phyloP scores from a whole-genome alignment of 2,888 invertebrate species.

The Lysandra coridon region DNA sequence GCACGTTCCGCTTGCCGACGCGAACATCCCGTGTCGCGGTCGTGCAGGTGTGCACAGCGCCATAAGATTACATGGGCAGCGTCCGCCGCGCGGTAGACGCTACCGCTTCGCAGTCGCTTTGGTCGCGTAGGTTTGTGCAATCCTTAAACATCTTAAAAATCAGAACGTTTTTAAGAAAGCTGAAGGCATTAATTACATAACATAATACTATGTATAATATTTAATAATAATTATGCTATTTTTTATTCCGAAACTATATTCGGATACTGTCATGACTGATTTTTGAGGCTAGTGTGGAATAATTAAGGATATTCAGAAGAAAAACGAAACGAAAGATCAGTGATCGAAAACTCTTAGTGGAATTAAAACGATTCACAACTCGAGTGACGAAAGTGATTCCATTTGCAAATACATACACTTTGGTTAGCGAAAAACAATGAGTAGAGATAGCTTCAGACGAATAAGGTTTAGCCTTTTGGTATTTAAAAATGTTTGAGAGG shows the following conservation, averaged over 20 bases:
- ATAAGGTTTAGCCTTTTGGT: neutral
- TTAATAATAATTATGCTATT: too few species aligned
- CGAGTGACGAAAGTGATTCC: constrained; percentile 38
- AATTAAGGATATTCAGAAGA: neutral
- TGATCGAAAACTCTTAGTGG: constrained; percentile 8
- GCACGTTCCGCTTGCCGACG: too few species aligned
- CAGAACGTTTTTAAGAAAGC: neutral
- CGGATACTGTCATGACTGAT: too few species aligned
- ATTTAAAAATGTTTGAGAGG: neutral
- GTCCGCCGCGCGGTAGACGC: too few species aligned
- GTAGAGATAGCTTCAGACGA: neutral
- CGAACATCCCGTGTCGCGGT: too few species aligned
- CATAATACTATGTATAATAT: too few species aligned
- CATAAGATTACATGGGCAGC: too few species aligned
- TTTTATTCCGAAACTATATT: too few species aligned
- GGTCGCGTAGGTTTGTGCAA: too few species aligned
- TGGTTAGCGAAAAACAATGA: neutral
- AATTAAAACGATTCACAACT: constrained; percentile 9
- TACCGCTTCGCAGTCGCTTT: too few species aligned
- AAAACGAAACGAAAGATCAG: constrained; percentile 37
- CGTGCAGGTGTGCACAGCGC: too few species aligned
- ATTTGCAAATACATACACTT: constrained; percentile 41
- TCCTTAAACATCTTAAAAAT: neutral
- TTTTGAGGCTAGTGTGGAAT: neutral
- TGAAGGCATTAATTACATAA: too few species aligned